Base-by-base conservation (phyloP, 1,140 invertebrate species). In the Bombus cullumanus region DNA sequence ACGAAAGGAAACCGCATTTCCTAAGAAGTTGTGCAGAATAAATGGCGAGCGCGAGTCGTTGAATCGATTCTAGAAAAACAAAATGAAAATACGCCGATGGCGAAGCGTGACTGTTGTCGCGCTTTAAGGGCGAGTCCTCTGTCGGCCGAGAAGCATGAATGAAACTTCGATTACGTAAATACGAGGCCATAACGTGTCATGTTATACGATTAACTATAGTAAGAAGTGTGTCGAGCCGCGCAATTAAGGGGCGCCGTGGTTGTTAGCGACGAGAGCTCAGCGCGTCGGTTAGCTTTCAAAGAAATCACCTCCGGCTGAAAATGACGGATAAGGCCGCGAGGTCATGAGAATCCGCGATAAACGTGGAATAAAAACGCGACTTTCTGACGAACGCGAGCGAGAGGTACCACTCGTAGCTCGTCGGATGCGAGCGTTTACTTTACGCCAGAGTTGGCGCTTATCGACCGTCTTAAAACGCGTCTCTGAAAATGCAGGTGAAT, bases 111-210 rank as follows among this genome's bases (percentile, higher is more conserved):
- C 1, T 13, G 34, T n/a, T 9, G 9, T 9, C 1, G 25, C 15
- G 18, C 10, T 43, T 8, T 15, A 66, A 31, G 3, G 31, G 43
- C 41, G 22, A 34, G 15, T 8, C 3, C 18, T 31, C 31, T 73
- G 53, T 62, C 69, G 68, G 31, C 68, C 73, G 75, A 72, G 69
- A 79, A 64, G 41, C 73, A 91, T 91, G 90, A 91, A 91, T 91
- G 89, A 90, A 90, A 89, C 73, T 81, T 53, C 34, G 81, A 87
- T 91, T 91, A 91, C 84, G 87, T 89, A 91, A 90, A 84, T 71
- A 47, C 75, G 53, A 57, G 59, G 18, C 68, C 81, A 41, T 69
- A 74, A 71, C 76, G 59, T 64, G 31, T 62, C 59, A 13, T 69
- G 76, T 88, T 84, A 79, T n/a, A 81, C 84, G 90, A 90, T 89